Base-by-base conservation (phyloP, 2,797 vertebrate genomes). In the Geotrypetes seraphini region DNA sequence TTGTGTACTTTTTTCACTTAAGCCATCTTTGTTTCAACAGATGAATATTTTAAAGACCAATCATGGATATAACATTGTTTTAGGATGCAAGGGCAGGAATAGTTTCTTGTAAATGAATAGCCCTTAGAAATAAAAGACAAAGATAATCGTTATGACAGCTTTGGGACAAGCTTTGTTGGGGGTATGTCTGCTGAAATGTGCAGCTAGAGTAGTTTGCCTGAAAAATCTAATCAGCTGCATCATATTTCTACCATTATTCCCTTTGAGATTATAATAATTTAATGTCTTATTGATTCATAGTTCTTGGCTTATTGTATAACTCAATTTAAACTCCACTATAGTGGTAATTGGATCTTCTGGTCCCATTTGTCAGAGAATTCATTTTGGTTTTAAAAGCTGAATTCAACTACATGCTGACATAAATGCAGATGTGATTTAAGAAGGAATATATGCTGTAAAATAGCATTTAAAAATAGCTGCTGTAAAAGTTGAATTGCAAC, bases 341-440 rank as follows among this genome's bases (percentile, higher is more conserved):
- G 10, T 9, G 1, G 33, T 56, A 39, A 43, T 54, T 66, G 63
- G 56, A 39, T 52, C 57, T 41, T 23, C 48, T 49, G 19, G 15
- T 31, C 19, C 50, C 35, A 28, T 19, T 50, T 9, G 26, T n/a
- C 40, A 33, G 25, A 8, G 12, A 65, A 56, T 44, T 66, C 17
- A 38, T 53, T 68, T 60, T 39, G 21, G 22, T 60, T 62, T 43
- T 3, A 34, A 5, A 41, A 25, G 40, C 39, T 39, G 35, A 44
- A 50, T 39, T 50, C 22, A 26, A 25, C 5, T 16, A 42, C 43
- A 33, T 45, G 38, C 22, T 37, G 8, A 24, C 16, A 30, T 15
- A 44, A 40, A 33, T 36, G 14, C 10, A 5, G 25, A 23, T 15
- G 42, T 23, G 45, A 11, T 25, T 40, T n/a, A 25, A 30, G 7